These are phyloP conservation scores for Myopa testacea DNA, from an alignment of 2,888 invertebrate species.

Conservation along the genomic window DNA sequence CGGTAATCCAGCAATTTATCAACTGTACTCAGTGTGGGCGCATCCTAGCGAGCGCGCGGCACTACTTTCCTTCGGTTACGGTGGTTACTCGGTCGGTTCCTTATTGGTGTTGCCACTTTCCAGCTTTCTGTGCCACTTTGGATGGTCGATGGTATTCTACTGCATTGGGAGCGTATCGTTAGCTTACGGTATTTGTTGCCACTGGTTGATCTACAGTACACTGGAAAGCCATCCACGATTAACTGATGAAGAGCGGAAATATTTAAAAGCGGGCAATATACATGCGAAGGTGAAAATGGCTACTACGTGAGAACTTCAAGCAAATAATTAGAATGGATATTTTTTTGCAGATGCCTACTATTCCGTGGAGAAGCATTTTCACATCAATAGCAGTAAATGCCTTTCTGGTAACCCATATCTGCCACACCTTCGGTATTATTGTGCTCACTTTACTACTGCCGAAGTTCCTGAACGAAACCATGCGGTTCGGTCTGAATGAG, in stretches of 20 bases:
- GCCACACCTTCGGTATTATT: constrained; percentile 68
- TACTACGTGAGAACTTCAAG: too few species aligned
- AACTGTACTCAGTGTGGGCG: constrained; percentile 67
- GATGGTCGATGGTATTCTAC: constrained; percentile 75
- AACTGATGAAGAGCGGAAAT: constrained; percentile 65
- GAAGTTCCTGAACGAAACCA: constrained; percentile 68
- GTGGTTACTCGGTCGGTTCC: constrained; percentile 69
- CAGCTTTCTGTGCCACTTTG: constrained; percentile 72
- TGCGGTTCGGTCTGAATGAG: constrained; percentile 65
- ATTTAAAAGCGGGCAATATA: constrained; percentile 50
- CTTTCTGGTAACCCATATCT: constrained; percentile 69
- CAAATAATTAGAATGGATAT: not conserved
- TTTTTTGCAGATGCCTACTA: constrained; percentile 54
- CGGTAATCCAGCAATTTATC: constrained; percentile 64
- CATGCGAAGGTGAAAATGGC: not conserved
- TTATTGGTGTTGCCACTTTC: constrained; percentile 72
- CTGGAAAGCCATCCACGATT: constrained; percentile 72
- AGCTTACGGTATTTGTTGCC: constrained; percentile 53
- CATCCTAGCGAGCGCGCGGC: constrained; percentile 66
- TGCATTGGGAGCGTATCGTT: constrained; percentile 64
- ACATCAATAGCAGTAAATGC: constrained; percentile 69
- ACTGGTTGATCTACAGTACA: constrained; percentile 69
- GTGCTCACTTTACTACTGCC: constrained; percentile 66
- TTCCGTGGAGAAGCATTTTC: constrained; percentile 69
- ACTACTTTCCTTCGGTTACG: constrained; percentile 66